Conservation (phyloP, 2,797 vertebrate genomes). For the Eulemur mongoz region DNA sequence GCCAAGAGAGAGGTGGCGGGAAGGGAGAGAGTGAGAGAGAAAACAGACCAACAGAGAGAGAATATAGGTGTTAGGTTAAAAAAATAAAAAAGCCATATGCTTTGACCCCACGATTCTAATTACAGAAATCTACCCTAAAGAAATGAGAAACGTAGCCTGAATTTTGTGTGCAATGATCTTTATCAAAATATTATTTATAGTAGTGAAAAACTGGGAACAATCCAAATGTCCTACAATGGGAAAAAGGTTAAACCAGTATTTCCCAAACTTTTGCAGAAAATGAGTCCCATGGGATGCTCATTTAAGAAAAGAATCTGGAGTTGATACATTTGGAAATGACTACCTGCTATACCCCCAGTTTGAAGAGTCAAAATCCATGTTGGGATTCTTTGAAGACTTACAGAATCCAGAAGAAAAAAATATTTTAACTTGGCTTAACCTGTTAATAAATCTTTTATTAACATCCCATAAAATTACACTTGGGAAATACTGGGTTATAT, state of each 20-base stretch:
- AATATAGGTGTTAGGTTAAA: background rate
- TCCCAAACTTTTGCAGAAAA: conserved; percentile 36
- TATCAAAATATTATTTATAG: conserved; percentile 53
- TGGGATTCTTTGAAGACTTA: background rate
- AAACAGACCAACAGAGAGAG: background rate
- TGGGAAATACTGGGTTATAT: background rate
- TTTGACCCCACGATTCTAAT: background rate
- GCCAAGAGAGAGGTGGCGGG: too few species aligned
- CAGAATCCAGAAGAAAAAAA: background rate
- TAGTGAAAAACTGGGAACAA: background rate
- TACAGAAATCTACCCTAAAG: background rate
- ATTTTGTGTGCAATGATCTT: conserved; percentile 46
- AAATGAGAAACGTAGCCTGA: background rate
- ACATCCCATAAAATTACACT: background rate
- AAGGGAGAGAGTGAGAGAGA: background rate
- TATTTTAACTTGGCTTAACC: background rate
- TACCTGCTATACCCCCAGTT: background rate
- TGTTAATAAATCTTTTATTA: background rate
- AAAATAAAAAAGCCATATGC: background rate
- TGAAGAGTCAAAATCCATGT: background rate
- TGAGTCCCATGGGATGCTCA: background rate
- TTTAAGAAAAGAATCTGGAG: background rate
- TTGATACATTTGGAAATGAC: conserved; percentile 1
- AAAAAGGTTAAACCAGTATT: conserved; percentile 40
- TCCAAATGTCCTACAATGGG: background rate